Evolutionary conservation across 2,797 vertebrate species (phyloP), one percentile per base, ranked within the genome.

Genomic region (Sardinella longiceps): DNA sequence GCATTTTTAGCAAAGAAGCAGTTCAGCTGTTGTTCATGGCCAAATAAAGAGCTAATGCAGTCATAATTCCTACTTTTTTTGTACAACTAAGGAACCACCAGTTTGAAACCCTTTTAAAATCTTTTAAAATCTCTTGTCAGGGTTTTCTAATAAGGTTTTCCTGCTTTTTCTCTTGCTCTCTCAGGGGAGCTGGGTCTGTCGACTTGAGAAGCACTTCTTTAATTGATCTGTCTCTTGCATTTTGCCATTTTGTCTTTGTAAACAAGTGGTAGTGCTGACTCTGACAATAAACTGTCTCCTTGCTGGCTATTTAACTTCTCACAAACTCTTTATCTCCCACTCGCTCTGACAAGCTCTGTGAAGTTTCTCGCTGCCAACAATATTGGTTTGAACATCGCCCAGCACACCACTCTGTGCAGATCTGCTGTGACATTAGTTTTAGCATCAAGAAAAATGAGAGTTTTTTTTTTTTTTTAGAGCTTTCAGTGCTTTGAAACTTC

Each of bases 221-320:
- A 28, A 81, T 56, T 51, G 14, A 81, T 56, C 48, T 77, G 70
- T 77, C 37, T 77, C 33, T 77, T 43, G 30, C 70, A 77, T 77
- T 77, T 77, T 39, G 18, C 7, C 18, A 20, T 39, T 77, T 77
- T 33, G 25, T 43, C 14, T 77, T 43, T 43, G 66, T 70, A 70
- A 70, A 70, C 66, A 70, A 18, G 33, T 37, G 33, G 18, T 77
- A 77, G 37, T 77, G 18, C 37, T 39, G 70, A 43, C 70, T 77
- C 33, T 77, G 33, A 43, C 18, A 77, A 20, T 43, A 43, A 33
- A 33, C 33, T 70, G 66, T 20, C 66, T 70, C 33, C 18, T 77
- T 18, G 23, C 70, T 77, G 70, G 70, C 70, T 77, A 77, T 74
- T 37, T 74, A 74, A 37, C 70, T 77, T 77, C 37, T 77, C 18